phyloP scores from a whole-genome alignment of 2,797 vertebrate genomes.

The Enteromius radiatus region DNA sequence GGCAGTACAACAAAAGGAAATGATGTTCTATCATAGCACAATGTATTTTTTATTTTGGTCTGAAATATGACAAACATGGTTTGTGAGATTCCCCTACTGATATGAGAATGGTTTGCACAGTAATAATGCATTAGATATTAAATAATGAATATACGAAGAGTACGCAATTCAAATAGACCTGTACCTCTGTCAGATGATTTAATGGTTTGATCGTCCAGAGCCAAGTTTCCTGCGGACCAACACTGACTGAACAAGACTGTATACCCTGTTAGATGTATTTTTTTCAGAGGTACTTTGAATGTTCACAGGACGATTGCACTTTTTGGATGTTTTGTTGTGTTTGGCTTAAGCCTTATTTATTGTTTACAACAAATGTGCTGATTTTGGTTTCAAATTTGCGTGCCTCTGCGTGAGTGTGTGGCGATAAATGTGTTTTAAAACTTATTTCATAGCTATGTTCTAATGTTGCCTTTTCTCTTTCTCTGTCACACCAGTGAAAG shows the following conservation, averaged over 20 bases:
- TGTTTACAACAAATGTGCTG: conserved; percentile 59
- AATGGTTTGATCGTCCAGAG: not conserved
- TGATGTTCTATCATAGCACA: not conserved
- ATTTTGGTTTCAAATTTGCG: conserved; percentile 41
- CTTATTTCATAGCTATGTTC: not conserved
- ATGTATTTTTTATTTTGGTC: not conserved
- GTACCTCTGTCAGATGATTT: conserved; percentile 17
- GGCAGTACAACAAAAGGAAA: not conserved
- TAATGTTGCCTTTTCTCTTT: conserved; percentile 49
- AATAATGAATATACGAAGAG: not conserved
- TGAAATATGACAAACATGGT: not conserved
- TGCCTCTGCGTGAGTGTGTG: not conserved
- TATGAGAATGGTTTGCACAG: not conserved
- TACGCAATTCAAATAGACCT: not conserved
- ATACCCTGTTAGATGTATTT: not conserved
- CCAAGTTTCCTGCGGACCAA: conserved; percentile 37
- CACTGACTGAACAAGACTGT: not conserved
- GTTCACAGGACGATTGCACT: conserved; percentile 63
- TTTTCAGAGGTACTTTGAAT: conserved; percentile 45
- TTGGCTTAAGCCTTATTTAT: conserved; percentile 72
- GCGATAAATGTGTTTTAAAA: not conserved
- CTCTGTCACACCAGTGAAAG: conserved; percentile 10
- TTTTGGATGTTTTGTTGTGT: conserved; percentile 54
- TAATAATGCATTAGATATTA: not conserved
- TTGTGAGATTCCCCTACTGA: not conserved